phyloP scores from a whole-genome alignment of 2,113 vertebrate genomes.

The Oophaga pumilio region DNA sequence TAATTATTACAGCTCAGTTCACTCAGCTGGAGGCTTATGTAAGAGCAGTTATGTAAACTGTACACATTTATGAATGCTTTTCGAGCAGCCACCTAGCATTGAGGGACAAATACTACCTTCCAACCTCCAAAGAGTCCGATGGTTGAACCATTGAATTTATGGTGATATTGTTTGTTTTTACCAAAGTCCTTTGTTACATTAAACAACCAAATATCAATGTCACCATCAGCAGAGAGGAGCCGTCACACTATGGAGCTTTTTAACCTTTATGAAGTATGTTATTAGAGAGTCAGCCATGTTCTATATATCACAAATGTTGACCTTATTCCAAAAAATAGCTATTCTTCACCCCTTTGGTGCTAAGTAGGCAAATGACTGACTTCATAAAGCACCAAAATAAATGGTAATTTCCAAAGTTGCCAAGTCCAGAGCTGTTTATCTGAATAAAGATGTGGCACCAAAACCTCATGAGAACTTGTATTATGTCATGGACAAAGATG shows the following conservation, averaged over 20 bases:
- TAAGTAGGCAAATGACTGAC: neutral
- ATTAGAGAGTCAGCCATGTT: too few species aligned
- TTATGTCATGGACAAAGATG: neutral
- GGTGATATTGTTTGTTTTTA: neutral
- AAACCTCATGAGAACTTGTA: neutral
- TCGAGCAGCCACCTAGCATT: neutral
- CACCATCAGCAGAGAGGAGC: too few species aligned
- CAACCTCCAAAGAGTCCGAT: neutral
- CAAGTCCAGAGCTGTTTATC: neutral
- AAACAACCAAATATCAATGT: too few species aligned
- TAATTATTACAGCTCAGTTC: slow-evolving; percentile 1
- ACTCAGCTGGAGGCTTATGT: neutral
- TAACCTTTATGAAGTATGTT: neutral
- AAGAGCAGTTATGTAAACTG: neutral
- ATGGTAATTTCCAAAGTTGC: neutral
- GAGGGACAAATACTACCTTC: neutral
- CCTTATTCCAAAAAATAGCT: too few species aligned
- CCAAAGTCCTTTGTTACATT: neutral
- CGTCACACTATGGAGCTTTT: too few species aligned
- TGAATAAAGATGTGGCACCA: neutral
- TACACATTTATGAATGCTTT: neutral
- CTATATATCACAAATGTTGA: too few species aligned
- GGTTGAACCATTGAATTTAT: neutral
- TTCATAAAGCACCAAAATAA: neutral
- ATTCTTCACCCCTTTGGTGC: too few species aligned